These are phyloP conservation scores for Cetoscarus ocellatus DNA, from an alignment of 2,797 vertebrate genomes.

Conservation along the genomic window DNA sequence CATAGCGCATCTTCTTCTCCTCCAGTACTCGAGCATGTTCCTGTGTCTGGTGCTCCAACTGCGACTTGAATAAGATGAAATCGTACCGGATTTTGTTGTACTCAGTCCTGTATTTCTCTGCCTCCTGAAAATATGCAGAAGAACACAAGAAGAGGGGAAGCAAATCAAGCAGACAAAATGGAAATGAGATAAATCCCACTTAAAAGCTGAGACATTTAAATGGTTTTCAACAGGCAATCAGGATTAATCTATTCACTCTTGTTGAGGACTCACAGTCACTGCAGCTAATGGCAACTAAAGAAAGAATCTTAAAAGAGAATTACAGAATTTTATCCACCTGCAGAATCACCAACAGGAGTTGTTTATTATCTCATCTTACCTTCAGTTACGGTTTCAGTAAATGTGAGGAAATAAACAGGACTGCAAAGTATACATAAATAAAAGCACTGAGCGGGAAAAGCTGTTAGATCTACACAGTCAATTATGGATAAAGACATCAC, in stretches of 20 bases:
- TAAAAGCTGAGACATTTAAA: background rate
- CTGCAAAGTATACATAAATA: too few species aligned
- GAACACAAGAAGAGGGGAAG: background rate
- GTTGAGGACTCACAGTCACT: slow-evolving; percentile 4
- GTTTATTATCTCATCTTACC: too few species aligned
- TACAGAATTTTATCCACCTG: background rate
- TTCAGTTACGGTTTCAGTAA: too few species aligned
- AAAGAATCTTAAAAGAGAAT: background rate
- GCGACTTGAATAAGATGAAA: slow-evolving; percentile 90
- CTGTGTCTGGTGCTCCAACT: slow-evolving; percentile 92
- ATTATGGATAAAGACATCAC: too few species aligned
- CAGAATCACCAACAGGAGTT: background rate
- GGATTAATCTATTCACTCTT: slow-evolving; percentile 1
- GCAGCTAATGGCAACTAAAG: background rate
- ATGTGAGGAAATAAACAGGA: too few species aligned
- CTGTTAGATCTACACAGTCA: too few species aligned
- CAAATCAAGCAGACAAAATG: slow-evolving; percentile 9
- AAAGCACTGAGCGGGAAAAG: too few species aligned
- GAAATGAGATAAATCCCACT: slow-evolving; percentile 10
- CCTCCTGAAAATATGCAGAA: slow-evolving; percentile 82
- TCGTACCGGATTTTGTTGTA: slow-evolving; percentile 96
- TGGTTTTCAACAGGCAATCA: slow-evolving; percentile 29
- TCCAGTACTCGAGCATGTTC: slow-evolving; percentile 87
- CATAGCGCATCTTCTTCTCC: slow-evolving; percentile 87
- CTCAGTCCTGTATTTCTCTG: slow-evolving; percentile 91